These are phyloP conservation scores for Tachysurus vachellii DNA, from an alignment of 2,113 vertebrate genomes.

Conservation along the genomic window DNA sequence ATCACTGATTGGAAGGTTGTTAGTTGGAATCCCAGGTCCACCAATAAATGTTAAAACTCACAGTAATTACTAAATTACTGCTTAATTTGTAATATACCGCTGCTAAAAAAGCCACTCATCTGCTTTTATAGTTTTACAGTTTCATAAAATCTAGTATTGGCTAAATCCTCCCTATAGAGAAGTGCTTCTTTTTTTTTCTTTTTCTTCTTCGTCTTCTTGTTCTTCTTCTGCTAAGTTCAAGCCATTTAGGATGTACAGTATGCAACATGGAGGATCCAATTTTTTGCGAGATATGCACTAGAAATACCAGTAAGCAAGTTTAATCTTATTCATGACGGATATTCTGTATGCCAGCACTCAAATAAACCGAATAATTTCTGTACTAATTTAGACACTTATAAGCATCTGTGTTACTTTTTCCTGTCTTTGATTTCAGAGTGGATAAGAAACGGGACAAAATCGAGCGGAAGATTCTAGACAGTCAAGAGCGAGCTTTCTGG, in stretches of 20 bases:
- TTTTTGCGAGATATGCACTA: background rate
- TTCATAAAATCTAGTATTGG: too few relatives aligned
- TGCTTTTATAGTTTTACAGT: too few relatives aligned
- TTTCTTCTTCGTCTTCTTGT: too few relatives aligned
- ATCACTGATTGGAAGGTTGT: too few relatives aligned
- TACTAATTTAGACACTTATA: background rate
- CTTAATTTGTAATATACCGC: too few relatives aligned
- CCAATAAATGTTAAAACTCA: too few relatives aligned
- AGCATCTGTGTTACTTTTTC: background rate
- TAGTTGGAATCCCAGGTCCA: too few relatives aligned
- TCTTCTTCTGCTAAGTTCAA: too few relatives aligned
- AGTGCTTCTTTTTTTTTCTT: too few relatives aligned
- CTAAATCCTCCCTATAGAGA: too few relatives aligned
- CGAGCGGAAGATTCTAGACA: conserved; percentile 88
- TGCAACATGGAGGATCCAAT: background rate
- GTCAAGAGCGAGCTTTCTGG: conserved; percentile 89
- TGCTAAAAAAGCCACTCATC: too few relatives aligned
- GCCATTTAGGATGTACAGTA: background rate
- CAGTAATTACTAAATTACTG: too few relatives aligned
- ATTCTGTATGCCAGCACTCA: background rate
- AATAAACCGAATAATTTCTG: background rate
- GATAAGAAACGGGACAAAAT: conserved; percentile 90
- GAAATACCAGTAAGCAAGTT: background rate
- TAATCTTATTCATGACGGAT: background rate
- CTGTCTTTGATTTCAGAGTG: conserved; percentile 69